phyloP scores from a whole-genome alignment of 1,140 invertebrate species.

The Alviniconcha marisindica region DNA sequence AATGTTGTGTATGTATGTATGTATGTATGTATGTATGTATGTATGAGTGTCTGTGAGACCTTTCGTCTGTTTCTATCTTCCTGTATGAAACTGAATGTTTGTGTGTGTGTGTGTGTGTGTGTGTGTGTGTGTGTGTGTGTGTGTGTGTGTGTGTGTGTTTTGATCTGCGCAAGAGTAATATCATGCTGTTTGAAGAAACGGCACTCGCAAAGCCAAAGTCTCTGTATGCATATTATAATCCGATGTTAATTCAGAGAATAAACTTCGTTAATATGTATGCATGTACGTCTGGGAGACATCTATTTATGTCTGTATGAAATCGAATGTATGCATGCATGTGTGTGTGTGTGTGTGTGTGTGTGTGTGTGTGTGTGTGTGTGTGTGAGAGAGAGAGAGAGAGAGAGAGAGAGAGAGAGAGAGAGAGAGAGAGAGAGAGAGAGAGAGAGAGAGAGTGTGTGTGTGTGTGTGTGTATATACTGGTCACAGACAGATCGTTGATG shows the following conservation, averaged over 20 bases:
- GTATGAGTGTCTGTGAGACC: too few relatives aligned
- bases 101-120: neutral
- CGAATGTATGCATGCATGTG: neutral
- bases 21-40: too few relatives aligned
- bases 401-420: constrained; percentile 18
- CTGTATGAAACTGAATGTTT: neutral
- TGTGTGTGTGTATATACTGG: neutral
- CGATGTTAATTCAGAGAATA: too few relatives aligned
- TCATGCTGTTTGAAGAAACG: too few relatives aligned
- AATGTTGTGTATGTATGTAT: too few relatives aligned
- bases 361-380: neutral
- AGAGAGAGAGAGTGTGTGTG: neutral
- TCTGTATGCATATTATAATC: too few relatives aligned
- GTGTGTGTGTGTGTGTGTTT: neutral
- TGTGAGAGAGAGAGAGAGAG: neutral
- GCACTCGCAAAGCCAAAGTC: too few relatives aligned
- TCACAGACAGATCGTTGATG: too few relatives aligned
- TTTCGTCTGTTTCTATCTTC: too few relatives aligned
- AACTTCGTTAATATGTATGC: too few relatives aligned
- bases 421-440: neutral
- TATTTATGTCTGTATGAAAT: neutral
- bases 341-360: constrained; percentile 3
- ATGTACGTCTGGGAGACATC: too few relatives aligned
- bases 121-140: neutral
- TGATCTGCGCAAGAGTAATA: too few relatives aligned